Evolutionary conservation across 1,140 invertebrate genomes (phyloP).

Genomic region (Spodoptera frugiperda): DNA sequence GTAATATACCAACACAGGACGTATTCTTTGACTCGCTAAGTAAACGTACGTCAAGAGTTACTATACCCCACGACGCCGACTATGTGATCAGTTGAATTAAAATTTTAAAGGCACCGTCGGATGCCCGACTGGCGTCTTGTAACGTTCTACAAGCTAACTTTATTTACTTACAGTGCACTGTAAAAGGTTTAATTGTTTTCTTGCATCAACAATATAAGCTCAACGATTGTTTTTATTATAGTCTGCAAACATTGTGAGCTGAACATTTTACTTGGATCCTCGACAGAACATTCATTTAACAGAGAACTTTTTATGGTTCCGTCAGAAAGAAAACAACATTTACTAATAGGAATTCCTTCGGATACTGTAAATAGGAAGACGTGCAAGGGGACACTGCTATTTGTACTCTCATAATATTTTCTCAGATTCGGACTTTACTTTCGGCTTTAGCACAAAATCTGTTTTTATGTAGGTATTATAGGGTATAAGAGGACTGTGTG

Average conservation of each 20-base stretch:
- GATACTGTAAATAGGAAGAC: slow-evolving; percentile 83
- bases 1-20: slow-evolving; percentile 21
- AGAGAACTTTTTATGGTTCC: slow-evolving; percentile 80
- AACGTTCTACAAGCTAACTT: slow-evolving; percentile 22
- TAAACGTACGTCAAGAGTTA: slow-evolving; percentile 20
- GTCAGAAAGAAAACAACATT: slow-evolving; percentile 77
- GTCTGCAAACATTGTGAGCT: slow-evolving; percentile 72
- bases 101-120: slow-evolving; percentile 22
- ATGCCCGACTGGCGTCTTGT: slow-evolving; percentile 8
- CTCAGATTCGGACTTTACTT: slow-evolving; percentile 60
- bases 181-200: slow-evolving; percentile 58
- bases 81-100: slow-evolving; percentile 41
- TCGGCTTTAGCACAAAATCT: slow-evolving; percentile 74
- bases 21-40: slow-evolving; percentile 43
- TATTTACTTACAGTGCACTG: slow-evolving; percentile 46
- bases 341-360: slow-evolving; percentile 82
- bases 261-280: slow-evolving; percentile 72
- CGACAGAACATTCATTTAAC: slow-evolving; percentile 79
- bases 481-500: slow-evolving; percentile 38
- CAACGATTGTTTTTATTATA: slow-evolving; percentile 66
- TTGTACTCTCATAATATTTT: slow-evolving; percentile 73
- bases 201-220: slow-evolving; percentile 60
- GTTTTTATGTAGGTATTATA: slow-evolving; percentile 64
- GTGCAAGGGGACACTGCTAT: slow-evolving; percentile 71
- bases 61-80: slow-evolving; percentile 26